Evolutionary conservation across 2,113 vertebrate species (phyloP).

Genomic region (Rhinichthys klamathensis): DNA sequence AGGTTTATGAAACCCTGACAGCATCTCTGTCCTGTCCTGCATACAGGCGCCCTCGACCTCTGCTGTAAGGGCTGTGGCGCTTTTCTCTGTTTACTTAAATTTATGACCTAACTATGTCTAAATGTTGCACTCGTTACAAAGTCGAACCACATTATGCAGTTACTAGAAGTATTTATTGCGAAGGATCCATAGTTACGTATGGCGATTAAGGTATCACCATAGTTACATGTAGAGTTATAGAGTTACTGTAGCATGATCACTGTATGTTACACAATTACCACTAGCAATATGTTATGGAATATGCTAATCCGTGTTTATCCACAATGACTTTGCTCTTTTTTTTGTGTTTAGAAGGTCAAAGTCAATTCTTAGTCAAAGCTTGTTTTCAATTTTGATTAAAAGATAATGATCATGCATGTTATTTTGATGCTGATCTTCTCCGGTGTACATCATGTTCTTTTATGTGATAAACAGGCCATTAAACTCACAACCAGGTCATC

Average conservation of each 20-base stretch:
- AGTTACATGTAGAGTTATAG: neutral
- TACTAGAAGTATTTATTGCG: neutral
- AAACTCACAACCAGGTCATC: constrained; percentile 21
- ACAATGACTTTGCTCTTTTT: neutral
- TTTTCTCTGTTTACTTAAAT: constrained; percentile 53
- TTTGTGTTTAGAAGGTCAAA: neutral
- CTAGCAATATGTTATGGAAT: neutral
- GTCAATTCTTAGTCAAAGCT: neutral
- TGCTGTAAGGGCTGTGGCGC: neutral
- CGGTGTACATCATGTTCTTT: neutral
- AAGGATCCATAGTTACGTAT: constrained; percentile 10
- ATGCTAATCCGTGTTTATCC: neutral
- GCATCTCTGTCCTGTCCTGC: constrained; percentile 54
- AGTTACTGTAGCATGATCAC: constrained; percentile 14
- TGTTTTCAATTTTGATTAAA: neutral
- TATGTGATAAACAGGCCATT: constrained; percentile 15
- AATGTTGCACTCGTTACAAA: constrained; percentile 28
- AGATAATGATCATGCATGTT: neutral
- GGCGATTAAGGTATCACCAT: neutral
- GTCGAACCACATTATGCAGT: neutral
- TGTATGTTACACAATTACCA: constrained; percentile 29
- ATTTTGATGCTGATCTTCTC: neutral
- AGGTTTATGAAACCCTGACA: constrained; percentile 63
- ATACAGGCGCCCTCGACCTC: constrained; percentile 19
- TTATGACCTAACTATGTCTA: constrained; percentile 22